These are phyloP conservation scores for Loxodonta africana DNA, from an alignment of 2,113 vertebrate species.

Conservation along the genomic window DNA sequence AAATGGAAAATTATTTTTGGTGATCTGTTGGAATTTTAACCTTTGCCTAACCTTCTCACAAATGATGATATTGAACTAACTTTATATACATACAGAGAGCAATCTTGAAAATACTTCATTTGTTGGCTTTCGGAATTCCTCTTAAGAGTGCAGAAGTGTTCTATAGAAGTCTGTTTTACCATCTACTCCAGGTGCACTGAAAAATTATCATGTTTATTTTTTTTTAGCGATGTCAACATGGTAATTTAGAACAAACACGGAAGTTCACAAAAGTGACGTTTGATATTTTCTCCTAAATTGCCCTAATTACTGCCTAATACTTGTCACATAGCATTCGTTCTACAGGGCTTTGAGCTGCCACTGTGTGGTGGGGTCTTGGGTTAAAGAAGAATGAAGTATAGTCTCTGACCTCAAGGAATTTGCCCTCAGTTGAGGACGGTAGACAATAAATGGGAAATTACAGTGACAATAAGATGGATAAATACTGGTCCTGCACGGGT, in stretches of 20 bases:
- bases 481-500: background rate
- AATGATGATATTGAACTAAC: background rate
- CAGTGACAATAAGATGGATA: background rate
- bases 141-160: background rate
- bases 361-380: background rate
- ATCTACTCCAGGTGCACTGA: background rate
- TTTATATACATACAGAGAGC: background rate
- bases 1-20: background rate
- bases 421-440: background rate
- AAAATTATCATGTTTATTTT: background rate
- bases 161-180: background rate
- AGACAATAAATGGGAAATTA: background rate
- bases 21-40: background rate
- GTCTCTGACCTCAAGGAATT: background rate
- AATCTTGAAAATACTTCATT: slow-evolving; percentile 17
- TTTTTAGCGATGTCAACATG: background rate
- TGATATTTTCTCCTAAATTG: slow-evolving; percentile 10
- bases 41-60: background rate
- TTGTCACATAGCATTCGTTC: background rate
- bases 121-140: slow-evolving; percentile 43
- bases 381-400: slow-evolving; percentile 37
- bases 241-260: slow-evolving; percentile 28
- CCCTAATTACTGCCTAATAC: background rate
- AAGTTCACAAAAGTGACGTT: slow-evolving; percentile 9
- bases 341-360: slow-evolving; percentile 18